phyloP scores from a whole-genome alignment of 2,797 vertebrate genomes.

The Xenentodon cancila region DNA sequence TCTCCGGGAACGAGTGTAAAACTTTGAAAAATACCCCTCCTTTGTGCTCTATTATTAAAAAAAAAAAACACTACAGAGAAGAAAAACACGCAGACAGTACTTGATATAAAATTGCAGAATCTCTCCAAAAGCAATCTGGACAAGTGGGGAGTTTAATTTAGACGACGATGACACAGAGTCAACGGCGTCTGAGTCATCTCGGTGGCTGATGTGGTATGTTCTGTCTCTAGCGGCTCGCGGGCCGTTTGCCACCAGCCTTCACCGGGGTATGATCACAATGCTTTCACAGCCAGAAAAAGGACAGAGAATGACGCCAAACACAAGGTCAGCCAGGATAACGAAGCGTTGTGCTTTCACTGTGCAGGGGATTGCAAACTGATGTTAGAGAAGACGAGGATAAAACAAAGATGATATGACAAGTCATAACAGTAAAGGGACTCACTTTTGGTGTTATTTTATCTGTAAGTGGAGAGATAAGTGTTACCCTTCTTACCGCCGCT shows the following conservation, averaged over 20 bases:
- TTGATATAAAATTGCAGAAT: constrained; percentile 13
- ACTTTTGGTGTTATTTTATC: neutral
- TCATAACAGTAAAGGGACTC: constrained; percentile 9
- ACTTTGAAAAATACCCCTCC: neutral
- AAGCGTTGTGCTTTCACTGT: constrained; percentile 1
- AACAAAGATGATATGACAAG: constrained; percentile 5
- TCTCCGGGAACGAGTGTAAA: neutral
- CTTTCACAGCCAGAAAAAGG: constrained; percentile 28
- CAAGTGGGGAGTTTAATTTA: constrained; percentile 49
- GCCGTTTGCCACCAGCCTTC: constrained; percentile 25
- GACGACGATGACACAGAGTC: constrained; percentile 57
- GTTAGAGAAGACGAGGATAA: neutral
- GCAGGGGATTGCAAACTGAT: constrained; percentile 13
- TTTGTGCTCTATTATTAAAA: neutral
- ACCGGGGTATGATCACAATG: constrained; percentile 31
- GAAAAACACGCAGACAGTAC: neutral
- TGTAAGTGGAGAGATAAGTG: constrained; percentile 4
- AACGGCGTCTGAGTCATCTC: constrained; percentile 60
- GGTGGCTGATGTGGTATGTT: constrained; percentile 38
- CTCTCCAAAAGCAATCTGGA: constrained; percentile 18
- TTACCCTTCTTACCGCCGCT: constrained; percentile 21
- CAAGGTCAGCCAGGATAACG: constrained; percentile 20
- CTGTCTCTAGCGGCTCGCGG: constrained; percentile 33
- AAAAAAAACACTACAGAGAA: constrained; percentile 3
- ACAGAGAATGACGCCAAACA: constrained; percentile 4